These are phyloP conservation scores for Pitangus sulphuratus DNA, from an alignment of 2,797 vertebrate species.

Conservation along the genomic window DNA sequence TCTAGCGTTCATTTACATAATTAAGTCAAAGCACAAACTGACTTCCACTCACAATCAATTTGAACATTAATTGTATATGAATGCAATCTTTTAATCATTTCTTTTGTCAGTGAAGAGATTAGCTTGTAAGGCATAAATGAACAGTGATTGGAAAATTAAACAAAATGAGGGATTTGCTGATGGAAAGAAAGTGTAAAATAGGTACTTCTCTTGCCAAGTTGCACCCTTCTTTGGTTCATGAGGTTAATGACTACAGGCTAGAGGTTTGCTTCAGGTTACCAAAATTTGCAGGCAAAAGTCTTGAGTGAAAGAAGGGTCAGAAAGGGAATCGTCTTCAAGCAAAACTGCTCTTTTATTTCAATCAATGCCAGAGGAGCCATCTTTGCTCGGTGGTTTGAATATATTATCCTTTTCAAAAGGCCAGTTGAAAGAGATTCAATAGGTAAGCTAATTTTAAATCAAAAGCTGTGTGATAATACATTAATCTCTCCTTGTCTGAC, in stretches of 20 bases:
- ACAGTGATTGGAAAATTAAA: not conserved
- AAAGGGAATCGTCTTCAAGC: conserved; percentile 1
- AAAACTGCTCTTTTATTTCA: conserved; percentile 48
- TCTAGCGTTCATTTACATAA: conserved; percentile 48
- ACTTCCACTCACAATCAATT: conserved; percentile 35
- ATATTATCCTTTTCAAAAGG: conserved; percentile 63
- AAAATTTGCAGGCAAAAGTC: not conserved
- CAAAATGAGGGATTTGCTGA: not conserved
- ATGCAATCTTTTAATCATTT: conserved; percentile 15
- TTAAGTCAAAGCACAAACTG: conserved; percentile 45
- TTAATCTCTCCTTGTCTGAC: conserved; percentile 29
- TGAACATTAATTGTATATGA: conserved; percentile 43
- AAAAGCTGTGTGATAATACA: conserved; percentile 39
- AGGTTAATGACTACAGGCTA: conserved; percentile 16
- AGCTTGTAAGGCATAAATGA: not conserved
- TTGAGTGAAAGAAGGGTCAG: conserved; percentile 18
- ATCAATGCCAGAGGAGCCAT: conserved; percentile 14
- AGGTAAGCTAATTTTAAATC: conserved; percentile 46
- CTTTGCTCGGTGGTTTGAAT: not conserved
- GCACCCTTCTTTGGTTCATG: not conserved
- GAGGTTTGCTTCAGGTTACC: not conserved
- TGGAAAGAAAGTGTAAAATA: not conserved
- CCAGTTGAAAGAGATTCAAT: conserved; percentile 2
- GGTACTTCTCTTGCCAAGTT: not conserved
- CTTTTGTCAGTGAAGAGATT: conserved; percentile 16